These are phyloP conservation scores for zebrafish (Danio rerio) DNA, from an alignment of 2,113 vertebrate species.

Conservation along the genomic window GRCz12tu NC_133180.1:73580001-73580500, in stretches of 20 bases:
- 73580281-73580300: not conserved
- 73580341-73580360: not conserved
- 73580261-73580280: slow-evolving; percentile 7
- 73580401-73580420: not conserved
- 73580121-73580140: slow-evolving; percentile 26
- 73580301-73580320: not conserved
- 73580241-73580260: not conserved
- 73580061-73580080: slow-evolving; percentile 8
- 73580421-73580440: too few relatives aligned
- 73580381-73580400: not conserved
- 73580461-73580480: too few relatives aligned
- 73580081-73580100: slow-evolving; percentile 11
- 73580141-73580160: not conserved
- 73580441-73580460: too few relatives aligned
- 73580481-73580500: too few relatives aligned
- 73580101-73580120: slow-evolving; percentile 17
- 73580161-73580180: too few relatives aligned
- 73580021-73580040: not conserved
- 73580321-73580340: not conserved
- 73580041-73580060: slow-evolving; percentile 14
- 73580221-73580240: too few relatives aligned
- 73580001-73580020: slow-evolving; percentile 21
- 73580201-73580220: too few relatives aligned
- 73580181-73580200: too few relatives aligned
- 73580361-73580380: too few relatives aligned